Evolutionary conservation across 2,113 vertebrate species (phyloP), one percentile per base, ranked within the genome.

Genomic region (Ammodytes dubius): DNA sequence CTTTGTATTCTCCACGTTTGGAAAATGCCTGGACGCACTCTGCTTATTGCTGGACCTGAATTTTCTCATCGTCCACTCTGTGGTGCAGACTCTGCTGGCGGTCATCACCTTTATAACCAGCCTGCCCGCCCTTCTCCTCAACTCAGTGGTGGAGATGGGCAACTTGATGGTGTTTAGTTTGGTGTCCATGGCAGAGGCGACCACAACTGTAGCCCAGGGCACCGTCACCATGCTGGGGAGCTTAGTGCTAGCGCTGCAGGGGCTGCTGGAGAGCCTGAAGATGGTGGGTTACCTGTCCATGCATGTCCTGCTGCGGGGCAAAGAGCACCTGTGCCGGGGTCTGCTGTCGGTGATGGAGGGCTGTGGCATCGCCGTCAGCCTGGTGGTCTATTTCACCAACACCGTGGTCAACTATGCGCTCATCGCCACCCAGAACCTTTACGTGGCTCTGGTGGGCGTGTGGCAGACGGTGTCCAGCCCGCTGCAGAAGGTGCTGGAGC

Each of bases 341-440:
- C 53, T 97, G 60, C 90, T 96, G 60, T 96, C 77, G 0, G 13
- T 94, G 14, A 88, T 96, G 69, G 97, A 99, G 69, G 93, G 95
- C 10, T 95, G 95, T 60, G 92, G 95, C 71, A 97, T 99, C 4
- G 89, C 90, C 0, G 92, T 95, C 74, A 97, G 97, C 90, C 91
- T 99, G 66, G 90, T 96, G 72, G 94, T 97, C 56, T 99, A 99
- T 69, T 94, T 99, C 1, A 82, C 95, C 60, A 99, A 99, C 94
- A 99, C 97, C 2, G 78, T 97, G 64, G 92, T 98, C 17, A 99
- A 99, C 90, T 95, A 96, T 27, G 95, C 94, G 1, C 96, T 98
- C 45, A 96, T 99, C 0, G 96, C 96, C 54, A 91, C 93, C 0
- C 98, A 99, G 92, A 97, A 97, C 75, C 39, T 97, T 15, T 96